Evolutionary conservation across 2,888 invertebrate genomes (phyloP).

Genomic region (Clepsis dumicolana): DNA sequence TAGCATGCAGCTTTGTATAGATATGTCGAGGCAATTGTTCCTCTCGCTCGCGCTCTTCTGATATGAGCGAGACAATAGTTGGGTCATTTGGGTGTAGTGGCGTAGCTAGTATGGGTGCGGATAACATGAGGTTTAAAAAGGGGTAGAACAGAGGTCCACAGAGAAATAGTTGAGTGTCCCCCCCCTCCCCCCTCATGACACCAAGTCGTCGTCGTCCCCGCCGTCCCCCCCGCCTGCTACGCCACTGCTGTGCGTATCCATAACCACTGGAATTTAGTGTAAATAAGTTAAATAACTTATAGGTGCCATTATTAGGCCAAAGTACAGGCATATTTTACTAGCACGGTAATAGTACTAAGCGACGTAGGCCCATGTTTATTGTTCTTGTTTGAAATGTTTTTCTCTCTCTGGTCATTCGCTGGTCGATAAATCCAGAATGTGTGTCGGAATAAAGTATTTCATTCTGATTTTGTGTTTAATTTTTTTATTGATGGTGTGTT

Average conservation of each 20-base stretch:
- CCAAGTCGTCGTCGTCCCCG: no score
- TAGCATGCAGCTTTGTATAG: slow-evolving; percentile 5
- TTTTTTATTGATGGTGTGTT: no score
- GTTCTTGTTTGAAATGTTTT: slow-evolving; percentile 45
- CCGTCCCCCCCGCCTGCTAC: no score
- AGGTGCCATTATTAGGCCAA: slow-evolving; percentile 29
- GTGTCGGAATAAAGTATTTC: slow-evolving; percentile 62
- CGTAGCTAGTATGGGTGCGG: no score
- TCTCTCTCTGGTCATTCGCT: slow-evolving; percentile 70
- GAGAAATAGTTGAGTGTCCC: no score
- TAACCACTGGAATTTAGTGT: no score
- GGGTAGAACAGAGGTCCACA: no score
- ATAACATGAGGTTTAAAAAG: no score
- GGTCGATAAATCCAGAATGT: slow-evolving; percentile 69
- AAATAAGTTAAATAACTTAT: not conserved
- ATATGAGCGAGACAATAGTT: not conserved
- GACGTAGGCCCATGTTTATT: slow-evolving; percentile 44
- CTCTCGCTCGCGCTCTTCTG: no score
- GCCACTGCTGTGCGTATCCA: no score
- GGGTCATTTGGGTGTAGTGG: no score
- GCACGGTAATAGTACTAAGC: slow-evolving; percentile 7
- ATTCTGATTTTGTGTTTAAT: slow-evolving; percentile 56
- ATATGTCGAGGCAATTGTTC: not conserved
- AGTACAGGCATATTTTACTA: slow-evolving; percentile 20
- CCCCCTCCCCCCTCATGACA: no score